Evolutionary conservation across 2,113 vertebrate genomes (phyloP), one percentile per base, ranked within the genome.

Genomic region (Silurus glanis): DNA sequence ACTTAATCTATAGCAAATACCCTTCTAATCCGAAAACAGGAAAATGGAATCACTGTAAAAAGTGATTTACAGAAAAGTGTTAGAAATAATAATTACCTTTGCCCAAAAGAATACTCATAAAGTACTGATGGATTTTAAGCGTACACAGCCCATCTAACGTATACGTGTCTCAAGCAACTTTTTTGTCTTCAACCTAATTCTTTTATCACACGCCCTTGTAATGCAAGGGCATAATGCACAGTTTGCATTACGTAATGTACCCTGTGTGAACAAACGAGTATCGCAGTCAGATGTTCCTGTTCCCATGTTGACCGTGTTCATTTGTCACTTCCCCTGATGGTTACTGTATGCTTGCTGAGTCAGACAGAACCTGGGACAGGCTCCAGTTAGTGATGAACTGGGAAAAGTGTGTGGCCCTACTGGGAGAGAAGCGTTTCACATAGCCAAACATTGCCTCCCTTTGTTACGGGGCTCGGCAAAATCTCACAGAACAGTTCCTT

Each of bases 301-400:
- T 45, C 72, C 74, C 61, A 67, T 67, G 47, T 67, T 56, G 71
- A 49, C 59, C 37, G 3, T 84, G n/a, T 45, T 79, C 72, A 45
- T 62, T 56, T 67, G 84, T 61, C 78, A 59, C 78, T 23, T 61
- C 56, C 28, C 17, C 56, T 19, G 28, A 80, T 59, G 84, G 16
- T 45, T 79, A 23, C 84, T n/a, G 53, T 19, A 58, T 3, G 76
- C 66, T 47, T 55, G 62, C 62, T 56, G 61, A 76, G 23, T 85
- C 84, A 85, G 61, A 17, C 75, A 66, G 53, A 62, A 21, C 58
- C 84, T 79, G 74, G 75, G 61, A 80, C 3, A 80, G 28, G 51
- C 66, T 69, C 66, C 83, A 76, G 58, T 76, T 53, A 66, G 23
- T 67, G 59, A 76, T 56, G 25, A 67, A 67, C 74, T 45, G 23